Conservation (phyloP, 2,113 vertebrate genomes). For the Podocnemis expansa region DNA sequence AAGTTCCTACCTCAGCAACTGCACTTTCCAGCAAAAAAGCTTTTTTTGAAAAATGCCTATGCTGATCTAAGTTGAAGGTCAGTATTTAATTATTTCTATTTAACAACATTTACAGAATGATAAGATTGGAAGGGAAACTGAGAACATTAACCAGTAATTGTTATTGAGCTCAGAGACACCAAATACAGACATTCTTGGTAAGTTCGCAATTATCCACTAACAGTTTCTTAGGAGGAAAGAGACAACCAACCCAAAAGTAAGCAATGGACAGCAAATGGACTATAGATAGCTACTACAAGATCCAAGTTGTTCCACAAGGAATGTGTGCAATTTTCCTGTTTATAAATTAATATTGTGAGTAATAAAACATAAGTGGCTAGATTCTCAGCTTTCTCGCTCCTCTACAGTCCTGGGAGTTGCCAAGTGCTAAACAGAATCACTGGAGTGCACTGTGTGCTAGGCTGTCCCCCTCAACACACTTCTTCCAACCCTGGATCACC, state of each 20-base stretch:
- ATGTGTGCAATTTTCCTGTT: background rate
- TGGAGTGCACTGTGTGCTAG: background rate
- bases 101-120: background rate
- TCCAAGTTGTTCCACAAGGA: background rate
- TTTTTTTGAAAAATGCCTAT: too few species aligned
- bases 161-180: background rate
- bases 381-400: background rate
- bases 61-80: background rate
- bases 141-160: background rate
- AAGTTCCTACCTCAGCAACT: too few species aligned
- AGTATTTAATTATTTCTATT: conserved; percentile 5
- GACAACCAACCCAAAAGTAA: background rate
- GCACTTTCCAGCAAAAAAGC: too few species aligned
- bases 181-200: background rate
- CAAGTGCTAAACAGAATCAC: too few species aligned
- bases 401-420: fast-evolving
- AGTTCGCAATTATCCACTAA: background rate
- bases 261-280: background rate
- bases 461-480: background rate
- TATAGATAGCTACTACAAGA: background rate
- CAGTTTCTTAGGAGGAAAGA: fast-evolving
- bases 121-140: background rate
- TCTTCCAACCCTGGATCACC: fast-evolving
- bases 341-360: background rate
- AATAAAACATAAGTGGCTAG: background rate